Evolutionary conservation across 2,113 vertebrate genomes (phyloP).

Genomic region (Nestor notabilis): DNA sequence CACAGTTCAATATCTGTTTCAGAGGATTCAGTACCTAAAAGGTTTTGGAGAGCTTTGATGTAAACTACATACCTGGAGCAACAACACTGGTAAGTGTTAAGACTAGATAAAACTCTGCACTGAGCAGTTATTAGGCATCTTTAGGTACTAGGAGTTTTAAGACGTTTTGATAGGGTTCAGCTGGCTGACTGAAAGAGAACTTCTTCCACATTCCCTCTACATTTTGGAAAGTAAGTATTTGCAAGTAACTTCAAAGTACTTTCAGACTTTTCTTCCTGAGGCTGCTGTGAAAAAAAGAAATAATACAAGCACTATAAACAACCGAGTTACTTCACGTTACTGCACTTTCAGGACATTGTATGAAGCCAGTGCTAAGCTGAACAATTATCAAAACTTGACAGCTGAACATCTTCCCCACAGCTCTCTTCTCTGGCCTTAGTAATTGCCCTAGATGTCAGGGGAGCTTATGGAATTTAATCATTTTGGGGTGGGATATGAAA

Average conservation of each 20-base stretch:
- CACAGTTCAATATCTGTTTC: rapidly evolving
- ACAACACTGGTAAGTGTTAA: background rate
- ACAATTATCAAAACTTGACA: background rate
- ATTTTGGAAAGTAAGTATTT: background rate
- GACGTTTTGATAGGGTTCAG: background rate
- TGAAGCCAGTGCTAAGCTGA: background rate
- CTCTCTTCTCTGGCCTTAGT: background rate
- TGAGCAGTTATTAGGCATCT: background rate
- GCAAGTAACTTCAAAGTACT: background rate
- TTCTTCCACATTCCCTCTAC: background rate
- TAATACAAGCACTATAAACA: background rate
- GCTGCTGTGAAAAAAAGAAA: background rate
- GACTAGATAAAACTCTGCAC: background rate
- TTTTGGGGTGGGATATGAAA: background rate
- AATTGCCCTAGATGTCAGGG: background rate
- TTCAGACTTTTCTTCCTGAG: background rate
- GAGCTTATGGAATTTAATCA: background rate
- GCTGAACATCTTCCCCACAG: background rate
- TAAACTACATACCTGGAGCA: background rate
- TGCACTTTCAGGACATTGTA: background rate
- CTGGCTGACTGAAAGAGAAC: background rate
- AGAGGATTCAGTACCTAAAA: background rate
- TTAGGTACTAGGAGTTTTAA: background rate
- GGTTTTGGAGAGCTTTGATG: background rate
- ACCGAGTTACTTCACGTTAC: background rate